Base-by-base conservation (phyloP, 2,797 vertebrate species). In the Lepilemur septentrionalis region DNA sequence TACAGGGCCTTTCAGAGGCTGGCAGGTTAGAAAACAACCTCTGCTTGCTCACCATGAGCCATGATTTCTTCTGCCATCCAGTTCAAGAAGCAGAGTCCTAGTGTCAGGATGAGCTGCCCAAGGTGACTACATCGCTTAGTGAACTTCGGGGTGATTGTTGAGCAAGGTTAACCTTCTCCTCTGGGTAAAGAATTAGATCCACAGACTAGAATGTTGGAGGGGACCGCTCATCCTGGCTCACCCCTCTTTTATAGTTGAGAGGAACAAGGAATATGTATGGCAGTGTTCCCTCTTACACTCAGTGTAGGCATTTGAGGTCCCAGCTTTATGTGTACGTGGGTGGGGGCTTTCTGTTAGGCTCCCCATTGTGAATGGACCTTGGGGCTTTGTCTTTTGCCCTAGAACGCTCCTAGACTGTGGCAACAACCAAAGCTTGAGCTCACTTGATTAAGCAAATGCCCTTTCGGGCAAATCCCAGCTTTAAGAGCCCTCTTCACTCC, bases 211-310 rank as follows among this genome's bases (percentile, higher is more conserved):
- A 73, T 9, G 25, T 38, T 13, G 14, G 4, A 28, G 5, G 32
- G 32, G 52, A 32, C 57, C 25, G 63, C 18, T 7, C 4, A 11
- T 9, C 23, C 5, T 28, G 7, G 57, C 46, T 87, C 41, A 23
- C 61, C 43, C 1, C 57, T 61, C 72, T 50, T 75, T 18, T 4
- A 48, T 2, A 41, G 35, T 46, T 78, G 43, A 76, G 55, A 35
- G n/a, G 65, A 65, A n/a, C 65, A 48, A 41, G 48, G n/a, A 10
- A 2, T 1, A 4, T 0, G 0, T 20, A 43, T 38, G 41, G 7
- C 76, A 87, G 35, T 22, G 13, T 35, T 46, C 18, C 18, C 4
- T 52, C 41, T 76, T 14, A 9, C 0, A 28, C 43, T 32, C 55
- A 72, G 2, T 57, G 28, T 7, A 32, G 41, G 76, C 43, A 15